Evolutionary conservation across 2,113 vertebrate species (phyloP), one percentile per base, ranked within the genome.

Genomic region (Tupaia tana): DNA sequence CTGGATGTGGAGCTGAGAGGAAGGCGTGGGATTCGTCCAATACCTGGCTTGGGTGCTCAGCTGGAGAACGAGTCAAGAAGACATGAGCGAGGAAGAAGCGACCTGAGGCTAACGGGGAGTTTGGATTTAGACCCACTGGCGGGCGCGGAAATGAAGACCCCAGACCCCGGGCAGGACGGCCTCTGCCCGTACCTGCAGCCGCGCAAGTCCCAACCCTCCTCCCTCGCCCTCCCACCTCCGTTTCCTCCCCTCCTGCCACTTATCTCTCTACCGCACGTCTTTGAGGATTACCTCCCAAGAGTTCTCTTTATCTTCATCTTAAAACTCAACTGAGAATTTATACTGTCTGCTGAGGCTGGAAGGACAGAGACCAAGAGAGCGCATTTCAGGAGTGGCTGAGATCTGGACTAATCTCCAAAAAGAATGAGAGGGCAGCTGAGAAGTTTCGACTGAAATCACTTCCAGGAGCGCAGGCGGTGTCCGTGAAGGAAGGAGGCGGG

Each of bases 61-160:
- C 29, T 2, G 2, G 43, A 81, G 22, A 75, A 31, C 2, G 4
- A 19, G 59, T 19, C 80, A 81, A 74, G 24, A 43, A 20, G 9
- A 0, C 22, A 1, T 7, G 15, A 31, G 25, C 0, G 0, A 54
- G 61, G 12, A 14, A 24, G 56, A 25, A 12, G 63, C 52, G 16
- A 10, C 0, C 8, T 3, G 16, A 71, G 25, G 31, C 31, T 19
- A 29, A 34, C 18, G 15, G 11, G 6, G 56, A 24, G 25, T 2
- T 1, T 20, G 34, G 29, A 16, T 0, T 18, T 43, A 13, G 34
- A 56, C 2, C 13, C 0, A 0, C 34, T 1, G 9, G 29, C 3
- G 29, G 18, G 7, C 15, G 7, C 1, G 4, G 29, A 54, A 24
- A 79, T 4, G 52, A 27, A 27, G 8, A 22, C 13, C 1, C 13